Base-by-base conservation (phyloP, 1,140 invertebrate genomes). In the Sycobia sp. region DNA sequence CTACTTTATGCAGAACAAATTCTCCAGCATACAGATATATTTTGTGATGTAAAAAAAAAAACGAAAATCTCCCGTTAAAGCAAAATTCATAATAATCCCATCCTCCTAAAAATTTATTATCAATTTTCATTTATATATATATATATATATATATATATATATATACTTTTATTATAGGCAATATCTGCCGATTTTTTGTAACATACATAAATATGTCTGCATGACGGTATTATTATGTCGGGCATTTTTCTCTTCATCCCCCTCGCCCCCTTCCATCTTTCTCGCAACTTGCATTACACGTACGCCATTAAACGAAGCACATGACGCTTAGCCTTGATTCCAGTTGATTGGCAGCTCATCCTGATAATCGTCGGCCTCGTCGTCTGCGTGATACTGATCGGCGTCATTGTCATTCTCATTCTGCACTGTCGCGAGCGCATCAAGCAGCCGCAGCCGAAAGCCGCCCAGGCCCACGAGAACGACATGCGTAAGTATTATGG, bases 341-440 rank as follows among this genome's bases (percentile, higher is more conserved):
- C 81, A 78, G 79, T 82, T 71, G 79, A 82, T 75, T 82, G 79
- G 80, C 81, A 82, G 70, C 83, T 85, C 49, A 81, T 84, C 65
- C 74, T 85, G 56, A 84, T 85, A 65, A 76, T 85, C 69, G 80
- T 80, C 23, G 81, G 83, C 56, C 76, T 84, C 29, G 77, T 82
- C 46, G 72, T 85, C 58, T 84, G 82, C 66, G 75, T 83, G 47
- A 80, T 85, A 50, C 78, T 85, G 49, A 75, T 85, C 59, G 76
- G 82, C 20, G 77, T 84, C 50, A 85, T 86, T 53, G 70, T 85
- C 27, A 75, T 83, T 51, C 78, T 85, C 54, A 82, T 85, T 64
- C 71, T 85, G n/a, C 84, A 84, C 66, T 82, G 84, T 27, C 84
- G 83, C 54, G 83, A 85, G 66, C 76, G 83, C 53, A 81, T 79